Conservation (phyloP, 2,113 vertebrate genomes). For the Pangasianodon gigas region DNA sequence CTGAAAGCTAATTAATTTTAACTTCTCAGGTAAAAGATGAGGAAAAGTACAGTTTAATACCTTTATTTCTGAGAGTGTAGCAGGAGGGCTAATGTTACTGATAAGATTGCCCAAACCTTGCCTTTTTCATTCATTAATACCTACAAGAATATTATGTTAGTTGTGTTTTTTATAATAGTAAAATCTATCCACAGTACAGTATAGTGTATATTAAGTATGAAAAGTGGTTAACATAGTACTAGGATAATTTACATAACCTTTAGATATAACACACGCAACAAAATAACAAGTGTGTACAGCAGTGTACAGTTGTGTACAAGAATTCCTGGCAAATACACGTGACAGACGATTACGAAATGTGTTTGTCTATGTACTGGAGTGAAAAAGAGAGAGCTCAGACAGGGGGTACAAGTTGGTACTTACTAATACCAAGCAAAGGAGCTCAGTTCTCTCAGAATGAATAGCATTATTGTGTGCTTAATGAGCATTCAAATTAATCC, state of each 20-base stretch:
- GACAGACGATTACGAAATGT: neutral
- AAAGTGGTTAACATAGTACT: neutral
- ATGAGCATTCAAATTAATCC: conserved; percentile 6
- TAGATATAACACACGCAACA: neutral
- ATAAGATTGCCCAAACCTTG: neutral
- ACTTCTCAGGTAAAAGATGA: neutral
- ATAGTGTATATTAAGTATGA: neutral
- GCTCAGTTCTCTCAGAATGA: conserved; percentile 18
- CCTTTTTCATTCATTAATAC: neutral
- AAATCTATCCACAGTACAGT: neutral
- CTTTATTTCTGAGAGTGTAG: neutral
- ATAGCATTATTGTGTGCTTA: conserved; percentile 17
- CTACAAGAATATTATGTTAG: neutral
- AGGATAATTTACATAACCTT: neutral
- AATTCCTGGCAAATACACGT: neutral
- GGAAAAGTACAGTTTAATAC: neutral
- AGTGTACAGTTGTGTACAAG: neutral
- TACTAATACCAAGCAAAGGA: neutral
- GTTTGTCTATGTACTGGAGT: neutral
- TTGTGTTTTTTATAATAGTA: too few relatives aligned
- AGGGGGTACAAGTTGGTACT: neutral
- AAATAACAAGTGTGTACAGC: neutral
- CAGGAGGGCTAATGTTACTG: neutral
- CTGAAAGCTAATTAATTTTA: neutral
- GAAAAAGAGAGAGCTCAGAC: neutral